phyloP scores from a whole-genome alignment of 2,797 vertebrate genomes.

The Pangasius sanitwongsei region DNA sequence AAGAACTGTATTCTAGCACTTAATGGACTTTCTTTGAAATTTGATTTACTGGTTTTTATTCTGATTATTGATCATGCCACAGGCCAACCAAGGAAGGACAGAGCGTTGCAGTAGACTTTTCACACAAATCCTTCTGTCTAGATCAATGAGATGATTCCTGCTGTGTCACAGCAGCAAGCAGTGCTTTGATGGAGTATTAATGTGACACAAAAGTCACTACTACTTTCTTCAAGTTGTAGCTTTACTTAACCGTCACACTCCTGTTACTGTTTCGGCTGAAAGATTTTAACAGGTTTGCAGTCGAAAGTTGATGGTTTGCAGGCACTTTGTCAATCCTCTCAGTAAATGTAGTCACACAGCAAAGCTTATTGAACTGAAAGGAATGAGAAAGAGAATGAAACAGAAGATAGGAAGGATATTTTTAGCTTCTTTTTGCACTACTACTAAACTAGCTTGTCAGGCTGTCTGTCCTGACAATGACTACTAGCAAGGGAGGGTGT shows the following conservation, averaged over 20 bases:
- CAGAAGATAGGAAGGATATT: not conserved
- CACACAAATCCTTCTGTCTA: slow-evolving; percentile 34
- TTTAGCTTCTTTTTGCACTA: slow-evolving; percentile 19
- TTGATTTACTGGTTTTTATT: slow-evolving; percentile 37
- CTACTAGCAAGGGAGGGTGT: not conserved
- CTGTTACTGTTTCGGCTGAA: not conserved
- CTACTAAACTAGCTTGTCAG: not conserved
- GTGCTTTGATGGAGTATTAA: slow-evolving; percentile 46
- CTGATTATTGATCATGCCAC: slow-evolving; percentile 50
- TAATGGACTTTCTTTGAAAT: slow-evolving; percentile 28
- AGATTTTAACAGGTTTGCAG: not conserved
- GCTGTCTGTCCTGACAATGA: not conserved
- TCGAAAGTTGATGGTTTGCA: not conserved
- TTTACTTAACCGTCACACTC: slow-evolving; percentile 2
- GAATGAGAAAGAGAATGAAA: not conserved
- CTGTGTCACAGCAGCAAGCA: slow-evolving; percentile 41
- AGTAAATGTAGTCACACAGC: not conserved
- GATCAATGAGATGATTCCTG: slow-evolving; percentile 45
- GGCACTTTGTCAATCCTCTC: not conserved
- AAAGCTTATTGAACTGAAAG: not conserved
- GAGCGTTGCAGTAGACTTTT: slow-evolving; percentile 35
- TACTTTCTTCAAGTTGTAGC: not conserved
- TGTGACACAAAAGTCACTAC: slow-evolving; percentile 32
- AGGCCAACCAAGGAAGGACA: slow-evolving; percentile 13
- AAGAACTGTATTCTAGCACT: slow-evolving; percentile 27